These are phyloP conservation scores for Drepana arcuata DNA, from an alignment of 1,140 invertebrate genomes.

Conservation along the genomic window DNA sequence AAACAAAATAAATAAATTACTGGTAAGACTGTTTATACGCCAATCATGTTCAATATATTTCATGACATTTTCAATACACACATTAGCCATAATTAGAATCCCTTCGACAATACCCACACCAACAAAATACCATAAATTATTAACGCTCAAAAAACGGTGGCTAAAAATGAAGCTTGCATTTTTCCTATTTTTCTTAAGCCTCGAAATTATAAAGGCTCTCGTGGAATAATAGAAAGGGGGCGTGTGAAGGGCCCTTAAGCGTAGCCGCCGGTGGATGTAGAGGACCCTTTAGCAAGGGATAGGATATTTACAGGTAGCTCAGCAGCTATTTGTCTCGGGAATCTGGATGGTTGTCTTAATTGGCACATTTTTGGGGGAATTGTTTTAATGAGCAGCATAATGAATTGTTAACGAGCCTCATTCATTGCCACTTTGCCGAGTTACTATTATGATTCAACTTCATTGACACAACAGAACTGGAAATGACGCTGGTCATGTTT, in stretches of 20 bases:
- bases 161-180: conserved; percentile 21
- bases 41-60: no score
- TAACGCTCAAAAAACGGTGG: no score
- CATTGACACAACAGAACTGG: no score
- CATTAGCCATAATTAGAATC: conserved; percentile 12
- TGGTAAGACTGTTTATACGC: conserved; percentile 4
- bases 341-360: no score
- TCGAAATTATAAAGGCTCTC: conserved; percentile 27
- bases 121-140: no score
- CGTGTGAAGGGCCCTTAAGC: conserved; percentile 19
- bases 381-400: no score
- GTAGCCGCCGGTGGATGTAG: conserved; percentile 20
- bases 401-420: background rate
- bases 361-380: no score
- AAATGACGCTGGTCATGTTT: no score
- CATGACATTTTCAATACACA: background rate
- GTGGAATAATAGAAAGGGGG: conserved; percentile 31
- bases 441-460: no score
- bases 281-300: conserved; percentile 16
- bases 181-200: conserved; percentile 29
- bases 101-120: no score
- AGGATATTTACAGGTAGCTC: no score
- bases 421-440: background rate
- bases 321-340: no score
- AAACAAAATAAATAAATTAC: conserved; percentile 1